Evolutionary conservation across 2,797 vertebrate genomes (phyloP).

Genomic region (Zalophus californianus): DNA sequence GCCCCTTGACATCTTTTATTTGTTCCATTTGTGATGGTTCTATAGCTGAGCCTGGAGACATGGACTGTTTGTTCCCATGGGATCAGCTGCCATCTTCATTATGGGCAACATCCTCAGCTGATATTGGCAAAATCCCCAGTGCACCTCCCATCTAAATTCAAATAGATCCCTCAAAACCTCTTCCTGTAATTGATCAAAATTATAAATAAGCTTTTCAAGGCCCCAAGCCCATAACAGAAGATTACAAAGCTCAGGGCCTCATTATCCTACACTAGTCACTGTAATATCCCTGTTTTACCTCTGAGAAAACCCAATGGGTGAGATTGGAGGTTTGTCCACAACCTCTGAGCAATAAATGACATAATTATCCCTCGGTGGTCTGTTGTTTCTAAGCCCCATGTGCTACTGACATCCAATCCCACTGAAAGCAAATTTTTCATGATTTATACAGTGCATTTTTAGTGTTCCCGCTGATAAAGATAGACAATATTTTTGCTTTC

Average conservation of each 20-base stretch:
- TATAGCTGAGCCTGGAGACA: background rate
- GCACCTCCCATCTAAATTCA: background rate
- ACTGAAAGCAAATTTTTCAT: background rate
- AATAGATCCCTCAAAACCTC: background rate
- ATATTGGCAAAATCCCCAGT: background rate
- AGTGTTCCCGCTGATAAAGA: background rate
- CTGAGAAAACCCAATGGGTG: background rate
- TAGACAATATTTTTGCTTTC: background rate
- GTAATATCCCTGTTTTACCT: background rate
- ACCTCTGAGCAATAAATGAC: background rate
- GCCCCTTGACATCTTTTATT: background rate
- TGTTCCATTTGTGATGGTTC: background rate
- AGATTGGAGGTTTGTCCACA: background rate
- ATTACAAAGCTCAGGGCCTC: background rate
- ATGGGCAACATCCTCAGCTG: background rate
- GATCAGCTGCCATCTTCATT: background rate
- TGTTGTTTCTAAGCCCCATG: background rate
- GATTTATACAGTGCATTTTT: background rate
- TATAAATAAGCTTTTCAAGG: background rate
- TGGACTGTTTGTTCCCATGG: background rate
- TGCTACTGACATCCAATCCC: background rate
- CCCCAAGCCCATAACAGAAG: background rate
- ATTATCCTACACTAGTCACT: background rate
- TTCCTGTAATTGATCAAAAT: background rate
- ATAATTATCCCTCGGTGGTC: background rate